Percentiles rank a stretch among this genome's conserved stretches.
Evolutionary conservation across 2,888 invertebrate genomes (phyloP).

Genomic region (Pycnomerus fuliginosus): DNA sequence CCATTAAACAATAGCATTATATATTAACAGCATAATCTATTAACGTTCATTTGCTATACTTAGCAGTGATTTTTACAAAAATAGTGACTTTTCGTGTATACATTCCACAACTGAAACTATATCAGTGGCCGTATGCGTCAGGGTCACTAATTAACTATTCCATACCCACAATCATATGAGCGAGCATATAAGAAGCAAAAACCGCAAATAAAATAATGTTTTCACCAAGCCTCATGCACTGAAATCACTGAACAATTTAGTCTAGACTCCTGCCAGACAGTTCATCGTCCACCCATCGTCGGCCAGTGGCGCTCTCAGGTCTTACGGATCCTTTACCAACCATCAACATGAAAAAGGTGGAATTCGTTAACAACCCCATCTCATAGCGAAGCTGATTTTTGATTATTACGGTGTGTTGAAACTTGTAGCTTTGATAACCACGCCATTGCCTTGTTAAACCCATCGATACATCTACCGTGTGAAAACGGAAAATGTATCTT

Average conservation of each 20-base stretch:
- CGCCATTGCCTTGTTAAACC: slow-evolving; percentile 21
- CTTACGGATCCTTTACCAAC: slow-evolving; percentile 24
- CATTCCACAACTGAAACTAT: background rate
- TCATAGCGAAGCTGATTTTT: slow-evolving; percentile 26
- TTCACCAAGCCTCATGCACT: background rate
- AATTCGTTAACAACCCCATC: slow-evolving; percentile 27
- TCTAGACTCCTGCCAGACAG: slow-evolving; percentile 24
- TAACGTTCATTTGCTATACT: no score
- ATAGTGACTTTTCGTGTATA: background rate
- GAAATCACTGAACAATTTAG: slow-evolving; percentile 8
- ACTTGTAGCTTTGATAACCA: slow-evolving; percentile 28
- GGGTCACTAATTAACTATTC: background rate
- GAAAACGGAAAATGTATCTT: slow-evolving; percentile 3
- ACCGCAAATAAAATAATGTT: background rate
- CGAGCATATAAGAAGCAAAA: slow-evolving; percentile 1
- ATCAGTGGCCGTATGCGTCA: background rate
- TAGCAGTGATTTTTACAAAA: no score
- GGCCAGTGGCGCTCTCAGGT: slow-evolving; percentile 33
- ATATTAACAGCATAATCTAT: no score
- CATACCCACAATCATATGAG: background rate
- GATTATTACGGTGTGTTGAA: slow-evolving; percentile 33
- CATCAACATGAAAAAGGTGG: slow-evolving; percentile 36
- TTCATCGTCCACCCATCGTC: slow-evolving; percentile 7
- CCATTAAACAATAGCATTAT: no score
- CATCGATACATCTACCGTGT: slow-evolving; percentile 6